Evolutionary conservation across 2,113 vertebrate genomes (phyloP).

Genomic region (Burhinus oedicnemus): DNA sequence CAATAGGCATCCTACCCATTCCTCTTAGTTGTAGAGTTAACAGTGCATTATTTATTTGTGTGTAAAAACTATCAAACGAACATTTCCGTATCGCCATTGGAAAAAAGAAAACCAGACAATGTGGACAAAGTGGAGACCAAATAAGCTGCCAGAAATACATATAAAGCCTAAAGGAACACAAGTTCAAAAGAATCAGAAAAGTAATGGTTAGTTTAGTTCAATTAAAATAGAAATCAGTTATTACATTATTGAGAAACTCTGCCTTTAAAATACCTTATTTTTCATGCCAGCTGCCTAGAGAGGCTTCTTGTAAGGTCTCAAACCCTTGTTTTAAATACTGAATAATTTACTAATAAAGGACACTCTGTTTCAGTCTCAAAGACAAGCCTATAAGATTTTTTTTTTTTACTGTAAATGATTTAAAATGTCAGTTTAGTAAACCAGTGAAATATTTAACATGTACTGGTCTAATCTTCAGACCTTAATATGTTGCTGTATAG

Average conservation of each 20-base stretch:
- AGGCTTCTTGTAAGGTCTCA: constrained; percentile 68
- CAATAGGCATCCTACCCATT: constrained; percentile 73
- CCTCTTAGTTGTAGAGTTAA: constrained; percentile 74
- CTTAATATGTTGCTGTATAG: constrained; percentile 76
- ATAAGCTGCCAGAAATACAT: constrained; percentile 72
- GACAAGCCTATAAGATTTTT: constrained; percentile 75
- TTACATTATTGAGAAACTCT: constrained; percentile 55
- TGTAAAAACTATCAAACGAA: constrained; percentile 76
- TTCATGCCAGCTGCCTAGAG: constrained; percentile 53
- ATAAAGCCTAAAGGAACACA: constrained; percentile 72
- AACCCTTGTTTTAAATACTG: constrained; percentile 67
- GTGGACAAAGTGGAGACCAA: constrained; percentile 79
- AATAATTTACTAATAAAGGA: constrained; percentile 77
- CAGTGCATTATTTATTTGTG: constrained; percentile 85
- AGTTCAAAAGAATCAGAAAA: constrained; percentile 69
- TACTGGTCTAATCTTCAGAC: constrained; percentile 75
- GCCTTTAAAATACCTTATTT: constrained; percentile 52
- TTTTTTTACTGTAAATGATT: constrained; percentile 76
- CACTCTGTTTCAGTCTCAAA: constrained; percentile 75
- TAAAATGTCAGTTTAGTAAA: constrained; percentile 76
- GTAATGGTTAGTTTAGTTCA: constrained; percentile 47
- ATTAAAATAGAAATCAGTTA: constrained; percentile 60
- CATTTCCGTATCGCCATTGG: constrained; percentile 70
- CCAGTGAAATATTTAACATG: constrained; percentile 75
- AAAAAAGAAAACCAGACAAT: constrained; percentile 57